These are phyloP conservation scores for Loriculus beryllinus DNA, from an alignment of 2,797 vertebrate genomes.

Conservation along the genomic window DNA sequence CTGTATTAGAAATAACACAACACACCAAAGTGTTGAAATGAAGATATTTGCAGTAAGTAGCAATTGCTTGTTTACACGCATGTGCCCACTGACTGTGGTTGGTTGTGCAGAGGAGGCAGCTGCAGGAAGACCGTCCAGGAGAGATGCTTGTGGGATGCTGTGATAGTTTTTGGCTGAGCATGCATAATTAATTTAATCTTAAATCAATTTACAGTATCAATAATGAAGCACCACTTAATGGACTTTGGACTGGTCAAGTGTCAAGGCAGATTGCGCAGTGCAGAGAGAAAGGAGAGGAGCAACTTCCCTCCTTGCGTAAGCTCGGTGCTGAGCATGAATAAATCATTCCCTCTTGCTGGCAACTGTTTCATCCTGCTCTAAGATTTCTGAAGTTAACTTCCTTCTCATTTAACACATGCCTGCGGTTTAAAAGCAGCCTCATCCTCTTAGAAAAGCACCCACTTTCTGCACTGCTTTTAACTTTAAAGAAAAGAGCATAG, in stretches of 20 bases:
- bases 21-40: accelerated
- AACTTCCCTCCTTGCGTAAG: constrained; percentile 18
- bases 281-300: constrained; percentile 41
- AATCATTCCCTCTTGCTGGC: constrained; percentile 43
- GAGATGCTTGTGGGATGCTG: not conserved
- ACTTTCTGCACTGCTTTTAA: constrained; percentile 32
- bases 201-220: constrained; percentile 71
- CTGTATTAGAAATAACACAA: accelerated
- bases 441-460: not conserved
- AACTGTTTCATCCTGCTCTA: constrained; percentile 14
- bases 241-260: constrained; percentile 47
- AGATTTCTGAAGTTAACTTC: constrained; percentile 47
- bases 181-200: constrained; percentile 59
- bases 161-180: not conserved
- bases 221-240: constrained; percentile 71
- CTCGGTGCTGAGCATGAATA: constrained; percentile 57
- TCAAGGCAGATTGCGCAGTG: not conserved
- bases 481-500: constrained; percentile 2
- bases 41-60: not conserved
- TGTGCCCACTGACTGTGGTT: accelerated
- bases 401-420: constrained; percentile 51
- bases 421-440: constrained; percentile 51
- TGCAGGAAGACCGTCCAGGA: not conserved
- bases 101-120: not conserved
- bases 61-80: accelerated